Evolutionary conservation across 2,888 invertebrate species (phyloP).

Genomic region (Suillia variegata): DNA sequence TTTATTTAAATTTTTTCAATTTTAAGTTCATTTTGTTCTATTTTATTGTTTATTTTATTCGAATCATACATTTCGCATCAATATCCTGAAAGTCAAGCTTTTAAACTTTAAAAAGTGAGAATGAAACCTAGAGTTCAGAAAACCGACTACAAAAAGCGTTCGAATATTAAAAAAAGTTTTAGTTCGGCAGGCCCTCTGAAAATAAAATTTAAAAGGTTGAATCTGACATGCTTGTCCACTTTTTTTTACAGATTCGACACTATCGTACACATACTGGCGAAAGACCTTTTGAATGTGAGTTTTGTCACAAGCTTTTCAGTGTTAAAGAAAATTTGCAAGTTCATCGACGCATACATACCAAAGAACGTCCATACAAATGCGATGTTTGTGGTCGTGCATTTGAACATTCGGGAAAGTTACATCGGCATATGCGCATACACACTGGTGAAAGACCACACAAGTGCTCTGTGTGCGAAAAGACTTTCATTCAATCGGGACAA

Average conservation of each 20-base stretch:
- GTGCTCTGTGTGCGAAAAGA: slow-evolving; percentile 85
- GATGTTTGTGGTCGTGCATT: slow-evolving; percentile 87
- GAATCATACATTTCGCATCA: too few species aligned
- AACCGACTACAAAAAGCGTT: too few species aligned
- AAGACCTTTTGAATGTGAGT: slow-evolving; percentile 89
- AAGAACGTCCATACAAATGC: slow-evolving; percentile 89
- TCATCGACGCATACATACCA: slow-evolving; percentile 87
- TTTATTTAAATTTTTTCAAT: too few species aligned
- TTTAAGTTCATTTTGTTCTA: too few species aligned
- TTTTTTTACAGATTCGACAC: slow-evolving; percentile 66
- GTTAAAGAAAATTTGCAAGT: slow-evolving; percentile 92
- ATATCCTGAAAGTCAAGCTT: too few species aligned
- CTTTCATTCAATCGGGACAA: slow-evolving; percentile 90
- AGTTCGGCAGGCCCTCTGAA: too few species aligned
- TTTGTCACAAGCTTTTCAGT: slow-evolving; percentile 90
- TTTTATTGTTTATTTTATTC: too few species aligned
- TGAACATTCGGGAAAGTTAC: slow-evolving; percentile 88
- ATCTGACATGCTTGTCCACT: too few species aligned
- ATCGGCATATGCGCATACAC: slow-evolving; percentile 89
- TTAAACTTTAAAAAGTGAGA: too few species aligned
- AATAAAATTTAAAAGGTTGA: too few species aligned
- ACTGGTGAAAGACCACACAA: slow-evolving; percentile 88
- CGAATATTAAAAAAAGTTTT: too few species aligned
- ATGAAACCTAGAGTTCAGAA: too few species aligned
- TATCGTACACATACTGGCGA: slow-evolving; percentile 91